Evolutionary conservation across 2,113 vertebrate genomes (phyloP), one percentile per base, ranked within the genome.

Genomic region (Oenanthe melanoleuca): DNA sequence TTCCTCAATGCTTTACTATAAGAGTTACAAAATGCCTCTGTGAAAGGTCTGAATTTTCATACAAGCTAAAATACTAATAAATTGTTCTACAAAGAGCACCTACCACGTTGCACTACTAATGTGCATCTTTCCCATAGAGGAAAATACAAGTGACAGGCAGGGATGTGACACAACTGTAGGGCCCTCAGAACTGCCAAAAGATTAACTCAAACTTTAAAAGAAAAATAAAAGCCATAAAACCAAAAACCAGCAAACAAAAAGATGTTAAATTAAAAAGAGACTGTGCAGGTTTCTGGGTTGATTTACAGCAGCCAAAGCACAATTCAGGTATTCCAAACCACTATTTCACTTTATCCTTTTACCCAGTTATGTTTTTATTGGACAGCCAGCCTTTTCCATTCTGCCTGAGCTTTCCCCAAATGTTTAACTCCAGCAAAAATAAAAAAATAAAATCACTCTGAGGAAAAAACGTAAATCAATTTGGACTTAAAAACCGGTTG

Each of bases 131-230:
- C 45, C 23, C 12, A 2, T 1, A 52, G 9, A 4, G 3, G 12
- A 60, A 88, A 83, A 80, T 7, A 63, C 2, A 63, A 70, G 26
- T 1, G 8, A 15, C 4, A 5, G 5, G 13, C 0, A 0, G 8
- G 17, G 28, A 49, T 17, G 10, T 23, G 28, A 77, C 55, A 33
- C 25, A 66, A 17, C 31, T 14, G 4, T 7, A 71, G 6, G 2
- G 11, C 7, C 49, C 13, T 40, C 25, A 18, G 25, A 88, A 59
- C 5, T 50, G 18, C 20, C 52, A 63, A 38, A 29, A 61, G 37
- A 81, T 33, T 29, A 40, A 70, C 34, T 50, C 34, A 86, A 44
- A 73, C 29, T 45, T 65, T 33, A 44, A 57, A 83, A 65, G 5
- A 23, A 34, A 40, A 69, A 44, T 16, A 28, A 55, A 84, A 75